Base-by-base conservation (phyloP, 2,888 invertebrate species). In the Arrhopalites spinosus region DNA sequence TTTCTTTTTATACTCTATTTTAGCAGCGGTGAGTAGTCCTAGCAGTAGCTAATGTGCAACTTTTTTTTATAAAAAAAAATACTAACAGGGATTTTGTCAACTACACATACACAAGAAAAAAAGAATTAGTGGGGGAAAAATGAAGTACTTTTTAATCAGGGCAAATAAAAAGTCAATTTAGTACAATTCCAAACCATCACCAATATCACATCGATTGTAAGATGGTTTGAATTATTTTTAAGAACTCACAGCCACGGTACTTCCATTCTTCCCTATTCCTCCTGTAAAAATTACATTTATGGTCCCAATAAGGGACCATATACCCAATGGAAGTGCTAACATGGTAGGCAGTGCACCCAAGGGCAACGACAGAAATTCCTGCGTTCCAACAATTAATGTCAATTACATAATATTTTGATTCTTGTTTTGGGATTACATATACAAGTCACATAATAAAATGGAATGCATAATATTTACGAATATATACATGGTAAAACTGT, bases 251-350 rank as follows among this genome's bases (percentile, higher is more conserved):
- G 97, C 97, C 86, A 97, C 93, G 83, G 96, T 94, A 82, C 96
- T 96, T 87, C 96, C 96, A 87, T 96, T 96, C 88, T 95, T 96
- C 86, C 97, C 96, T 87, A 92, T 91, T 85, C 97, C 97, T 87
- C 95, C 95, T 85, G 89, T 84, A 80, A 87, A 84, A 78, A 88
- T 86, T 68, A 86, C 81, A 78, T 81, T 80, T 76, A 81, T 74
- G 68, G 81, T 81, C 77, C 77, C 73, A n/a, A 78, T 67, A 25
- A 81, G 77, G 43, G 81, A 81, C 79, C 78, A 80, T 50, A 80
- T 70, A 74, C 79, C 81, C 67, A 80, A 63, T 45, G 80, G 80
- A 53, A 80, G 71, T 66, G 79, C 81, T 74, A 81, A 75, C 30
- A 81, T 70, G 11, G 81, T 80, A 43, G 80, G 80, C 47, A 78